These are phyloP conservation scores for Phylloscopus trochiloides DNA, from an alignment of 2,113 vertebrate species.

Conservation along the genomic window DNA sequence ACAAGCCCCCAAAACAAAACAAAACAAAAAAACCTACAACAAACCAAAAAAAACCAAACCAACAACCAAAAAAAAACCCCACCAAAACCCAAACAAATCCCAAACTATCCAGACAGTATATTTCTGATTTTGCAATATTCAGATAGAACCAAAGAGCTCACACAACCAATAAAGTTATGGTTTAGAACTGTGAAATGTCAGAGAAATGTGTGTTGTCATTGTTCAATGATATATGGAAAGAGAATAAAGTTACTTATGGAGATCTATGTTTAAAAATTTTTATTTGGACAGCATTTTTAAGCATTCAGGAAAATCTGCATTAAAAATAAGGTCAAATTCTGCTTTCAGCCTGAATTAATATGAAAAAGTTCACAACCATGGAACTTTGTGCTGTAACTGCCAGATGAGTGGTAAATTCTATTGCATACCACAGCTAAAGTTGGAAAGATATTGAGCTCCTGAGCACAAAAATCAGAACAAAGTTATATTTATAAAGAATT, in stretches of 20 bases:
- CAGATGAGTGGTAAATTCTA: neutral
- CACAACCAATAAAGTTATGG: neutral
- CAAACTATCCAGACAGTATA: neutral
- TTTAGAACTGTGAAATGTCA: neutral
- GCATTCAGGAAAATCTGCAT: neutral
- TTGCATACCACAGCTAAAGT: neutral
- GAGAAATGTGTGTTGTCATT: neutral
- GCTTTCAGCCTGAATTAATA: neutral
- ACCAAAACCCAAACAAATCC: neutral
- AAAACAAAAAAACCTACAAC: no score
- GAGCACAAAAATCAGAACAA: neutral
- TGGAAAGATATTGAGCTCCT: neutral
- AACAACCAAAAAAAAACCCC: no score
- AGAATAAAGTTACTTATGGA: neutral
- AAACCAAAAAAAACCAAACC: no score
- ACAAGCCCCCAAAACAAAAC: no score
- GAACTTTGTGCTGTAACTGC: neutral
- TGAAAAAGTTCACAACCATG: neutral
- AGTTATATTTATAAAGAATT: neutral
- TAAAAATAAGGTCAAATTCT: neutral
- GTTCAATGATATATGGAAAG: neutral
- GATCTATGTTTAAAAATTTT: neutral
- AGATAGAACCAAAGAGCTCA: neutral
- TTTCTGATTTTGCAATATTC: neutral
- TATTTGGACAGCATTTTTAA: neutral